Evolutionary conservation across 1,140 invertebrate genomes (phyloP), one percentile per base, ranked within the genome.

Genomic region (Drosophila seguyi): DNA sequence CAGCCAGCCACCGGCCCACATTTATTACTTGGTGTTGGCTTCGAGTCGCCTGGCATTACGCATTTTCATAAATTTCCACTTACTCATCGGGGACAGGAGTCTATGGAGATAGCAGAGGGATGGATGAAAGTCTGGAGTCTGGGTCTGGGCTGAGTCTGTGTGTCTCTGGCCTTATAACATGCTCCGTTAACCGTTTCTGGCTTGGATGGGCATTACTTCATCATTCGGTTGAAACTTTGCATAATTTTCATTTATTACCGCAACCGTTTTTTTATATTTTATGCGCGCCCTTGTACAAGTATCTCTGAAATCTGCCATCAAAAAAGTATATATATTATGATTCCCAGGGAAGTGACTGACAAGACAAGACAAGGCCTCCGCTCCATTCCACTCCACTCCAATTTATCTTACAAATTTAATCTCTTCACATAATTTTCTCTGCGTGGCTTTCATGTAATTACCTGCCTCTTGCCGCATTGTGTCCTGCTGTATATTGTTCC

Each of bases 381-480:
- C 80, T 88, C 84, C 71, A 77, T 41, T 52, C 75, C 68, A 65
- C 48, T 52, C 72, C 77, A 66, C 80, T 88, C 84, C 76, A 80
- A 87, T 88, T 88, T 87, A 87, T 87, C 84, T 88, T 84, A 88
- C 84, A 87, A 87, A 87, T 87, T 87, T 87, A 87, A 87, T 87
- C 84, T 87, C 75, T 87, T 88, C 86, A 87, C 84, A 87, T 87
- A 88, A 87, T 87, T 86, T 77, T 87, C 52, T 57, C 63, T 55
- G 75, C 82, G 78, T 74, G 85, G 84, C 84, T 87, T 87, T 90
- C 67, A 73, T 84, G 84, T 87, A 87, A 87, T 87, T 87, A 87
- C 80, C 84, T 71, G 84, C 57, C 65, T 58, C 44, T 42, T 20
- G 45, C 79, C 63, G 60, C 47, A 18, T 45, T 56, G 38, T 45